Conservation (phyloP, 1,140 invertebrate species). For the Microplitis demolitor region DNA sequence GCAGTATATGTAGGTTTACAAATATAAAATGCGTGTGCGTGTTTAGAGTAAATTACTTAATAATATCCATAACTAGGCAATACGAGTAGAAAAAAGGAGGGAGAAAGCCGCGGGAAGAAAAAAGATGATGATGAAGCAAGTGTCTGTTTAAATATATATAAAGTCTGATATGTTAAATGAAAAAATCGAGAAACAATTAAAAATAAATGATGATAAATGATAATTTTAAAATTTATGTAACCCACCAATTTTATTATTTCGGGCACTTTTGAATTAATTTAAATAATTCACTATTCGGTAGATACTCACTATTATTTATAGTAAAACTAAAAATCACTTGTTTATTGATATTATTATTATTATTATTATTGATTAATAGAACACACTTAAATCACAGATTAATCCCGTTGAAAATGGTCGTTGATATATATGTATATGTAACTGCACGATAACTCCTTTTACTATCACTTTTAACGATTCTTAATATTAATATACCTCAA, state of each 20-base stretch:
- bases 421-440: neutral
- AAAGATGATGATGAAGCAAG: constrained; percentile 27
- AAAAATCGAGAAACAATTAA: no score
- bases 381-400: constrained; percentile 14
- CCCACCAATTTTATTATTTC: no score
- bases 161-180: no score
- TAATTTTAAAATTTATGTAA: no score
- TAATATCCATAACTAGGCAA: constrained; percentile 53
- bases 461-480: neutral
- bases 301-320: no score
- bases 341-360: neutral
- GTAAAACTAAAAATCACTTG: neutral
- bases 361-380: neutral
- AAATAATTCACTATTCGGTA: neutral
- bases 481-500: neutral
- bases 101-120: constrained; percentile 36
- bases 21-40: constrained; percentile 21
- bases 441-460: neutral
- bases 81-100: constrained; percentile 18
- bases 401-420: neutral
- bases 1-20: neutral
- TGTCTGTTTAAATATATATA: neutral
- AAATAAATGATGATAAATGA: no score
- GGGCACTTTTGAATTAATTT: no score
- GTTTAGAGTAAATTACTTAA: constrained; percentile 50